Conservation (phyloP, 2,113 vertebrate genomes). For the Tautogolabrus adspersus region DNA sequence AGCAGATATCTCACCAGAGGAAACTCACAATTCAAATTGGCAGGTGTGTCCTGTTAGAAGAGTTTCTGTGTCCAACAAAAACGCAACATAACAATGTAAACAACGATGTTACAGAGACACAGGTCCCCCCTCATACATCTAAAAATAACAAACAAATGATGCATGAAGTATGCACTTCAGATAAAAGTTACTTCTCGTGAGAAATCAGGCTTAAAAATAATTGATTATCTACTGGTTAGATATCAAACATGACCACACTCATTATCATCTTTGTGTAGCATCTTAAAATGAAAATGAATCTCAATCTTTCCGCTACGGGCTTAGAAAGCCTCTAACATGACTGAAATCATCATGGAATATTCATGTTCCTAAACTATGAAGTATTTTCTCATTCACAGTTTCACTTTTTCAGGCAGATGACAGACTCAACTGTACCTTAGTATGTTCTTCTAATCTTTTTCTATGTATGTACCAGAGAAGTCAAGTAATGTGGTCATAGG, state of each 20-base stretch:
- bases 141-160: too few species aligned
- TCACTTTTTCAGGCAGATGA: too few species aligned
- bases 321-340: too few species aligned
- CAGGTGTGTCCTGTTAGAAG: slow-evolving; percentile 18
- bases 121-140: slow-evolving; percentile 5
- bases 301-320: too few species aligned
- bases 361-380: too few species aligned
- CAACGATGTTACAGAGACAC: not conserved
- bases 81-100: too few species aligned
- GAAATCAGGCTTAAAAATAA: not conserved
- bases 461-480: not conserved
- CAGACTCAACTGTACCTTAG: not conserved
- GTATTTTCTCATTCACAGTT: too few species aligned
- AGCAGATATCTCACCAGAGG: slow-evolving; percentile 5
- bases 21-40: slow-evolving; percentile 1
- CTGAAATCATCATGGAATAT: too few species aligned
- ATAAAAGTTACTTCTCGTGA: not conserved
- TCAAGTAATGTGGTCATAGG: not conserved
- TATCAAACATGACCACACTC: too few species aligned
- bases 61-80: too few species aligned
- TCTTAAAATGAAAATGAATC: not conserved
- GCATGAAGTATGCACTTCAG: slow-evolving; percentile 13
- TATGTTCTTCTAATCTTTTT: not conserved
- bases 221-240: too few species aligned
- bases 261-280: too few species aligned